Conservation (phyloP, 2,113 vertebrate genomes). For the Sylvicapra grimmia region DNA sequence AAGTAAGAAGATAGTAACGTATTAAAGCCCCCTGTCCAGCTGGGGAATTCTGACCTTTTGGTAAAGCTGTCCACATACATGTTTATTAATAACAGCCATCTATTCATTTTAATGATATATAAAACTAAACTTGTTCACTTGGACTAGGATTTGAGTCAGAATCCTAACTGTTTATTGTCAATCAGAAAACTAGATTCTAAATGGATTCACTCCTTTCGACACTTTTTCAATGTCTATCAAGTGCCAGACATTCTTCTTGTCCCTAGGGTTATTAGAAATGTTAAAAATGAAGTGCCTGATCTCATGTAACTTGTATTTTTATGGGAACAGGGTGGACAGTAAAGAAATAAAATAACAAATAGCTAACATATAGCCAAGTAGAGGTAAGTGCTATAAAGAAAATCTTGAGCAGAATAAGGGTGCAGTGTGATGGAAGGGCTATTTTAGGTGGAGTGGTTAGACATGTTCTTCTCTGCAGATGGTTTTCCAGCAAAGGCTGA, state of each 20-base stretch:
- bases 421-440: background rate
- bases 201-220: background rate
- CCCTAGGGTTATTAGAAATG: background rate
- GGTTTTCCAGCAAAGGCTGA: background rate
- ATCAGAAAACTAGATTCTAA: background rate
- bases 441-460: background rate
- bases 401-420: background rate
- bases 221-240: background rate
- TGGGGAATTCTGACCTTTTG: background rate
- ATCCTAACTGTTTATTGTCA: background rate
- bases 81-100: background rate
- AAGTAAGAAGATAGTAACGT: background rate
- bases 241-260: background rate
- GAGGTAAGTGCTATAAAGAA: background rate
- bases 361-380: background rate
- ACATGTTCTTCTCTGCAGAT: background rate
- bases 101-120: background rate
- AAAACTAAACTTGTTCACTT: background rate
- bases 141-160: background rate
- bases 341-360: background rate
- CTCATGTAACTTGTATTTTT: background rate
- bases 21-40: background rate
- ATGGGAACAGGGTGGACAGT: background rate
- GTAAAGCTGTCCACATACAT: background rate
- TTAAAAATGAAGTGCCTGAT: background rate